Base-by-base conservation (phyloP, 2,888 invertebrate genomes). In the Seira sanloemensis region DNA sequence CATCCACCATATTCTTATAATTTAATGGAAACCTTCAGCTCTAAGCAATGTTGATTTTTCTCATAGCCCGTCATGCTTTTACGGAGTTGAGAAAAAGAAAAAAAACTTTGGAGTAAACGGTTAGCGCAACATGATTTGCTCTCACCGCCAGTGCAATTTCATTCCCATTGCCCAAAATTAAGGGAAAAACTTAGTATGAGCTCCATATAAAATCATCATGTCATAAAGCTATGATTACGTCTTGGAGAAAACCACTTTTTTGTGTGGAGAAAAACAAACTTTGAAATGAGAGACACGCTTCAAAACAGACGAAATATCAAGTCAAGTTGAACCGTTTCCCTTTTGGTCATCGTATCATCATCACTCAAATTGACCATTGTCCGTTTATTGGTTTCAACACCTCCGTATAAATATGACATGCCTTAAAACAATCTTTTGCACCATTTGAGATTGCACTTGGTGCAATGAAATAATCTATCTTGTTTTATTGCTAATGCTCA, bases 211-310 rank as follows among this genome's bases (percentile, higher is more conserved):
- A 71, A 69, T 78, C 78, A 71, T 78, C 71, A 71, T 78, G 69
- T 71, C 78, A 78, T 78, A 69, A 78, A 78, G 27, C 62, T 69
- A 78, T 78, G 78, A 77, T 77, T 46, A 68, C 12, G 37, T 7
- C 5, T 7, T 37, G 37, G 12, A 37, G 37, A 37, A 37, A 37
- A 37, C 37, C 37, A 37, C 37, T 37, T 37, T 37, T 37, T 37
- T 37, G 12, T 37, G 12, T 7, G 37, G 12, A 37, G 37, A 37
- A 37, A 37, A 37, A 37, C 5, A 37, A 37, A n/a, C n/a, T n/a
- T n/a, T n/a, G n/a, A n/a, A 12, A 37, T 37, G 12, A 12, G 37
- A 37, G 12, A 37, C 37, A 37, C 37, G 37, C 37, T 37, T 37
- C 37, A 37, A 12, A 37, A 12, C 4, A 37, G 37, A 37, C 4